Evolutionary conservation across 64 coral and sea anemone genomes (phyloP), one percentile per base, ranked within the genome.

Genomic region (Dendronephthya gigantea): DNA sequence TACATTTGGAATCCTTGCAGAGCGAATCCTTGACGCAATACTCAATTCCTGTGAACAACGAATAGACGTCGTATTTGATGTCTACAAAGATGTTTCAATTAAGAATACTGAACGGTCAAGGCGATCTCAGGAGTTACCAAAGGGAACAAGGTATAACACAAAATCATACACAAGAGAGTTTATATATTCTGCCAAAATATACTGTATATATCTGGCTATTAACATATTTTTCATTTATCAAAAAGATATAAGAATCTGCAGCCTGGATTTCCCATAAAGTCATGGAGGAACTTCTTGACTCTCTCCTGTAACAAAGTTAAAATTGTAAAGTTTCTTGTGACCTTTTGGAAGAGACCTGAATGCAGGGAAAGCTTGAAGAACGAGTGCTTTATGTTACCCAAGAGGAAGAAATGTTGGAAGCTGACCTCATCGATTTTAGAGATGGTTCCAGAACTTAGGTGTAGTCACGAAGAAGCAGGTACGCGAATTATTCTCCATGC

Each of bases 1-100:
- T 14, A 75, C 30, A 1, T 75, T 75, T 29, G 3, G 9, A 8
- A 30, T 4, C 2, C 9, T 75, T 6, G 69, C 69, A 6, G 30
- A 75, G 5, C 12, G 25, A 34, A 8, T 75, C 2, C 34, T 75
- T 9, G 23, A 85, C 10, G 9, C 16, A 2, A 50, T 85, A 12
- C 35, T 50, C 19, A 70, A 15, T 35, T 41, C 40, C 6, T 1
- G 68, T 16, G 81, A 37, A 12, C 79, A 79, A 19, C 72, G 38
- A 25, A 51, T 88, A 7, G 72, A 88, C 35, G 39, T 84, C 25
- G 87, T 88, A 41, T 88, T 88, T 69, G 87, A 83, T 43, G 74
- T 88, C 3, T 88, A 83, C 50, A 62, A 59, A 52, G 87, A 48
- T 40, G 83, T 83, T 33, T 88, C 87, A 19, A 88, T 88, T 34